These are phyloP conservation scores for Ateles fusciceps DNA, from an alignment of 2,797 vertebrate species.

Conservation along the genomic window DNA sequence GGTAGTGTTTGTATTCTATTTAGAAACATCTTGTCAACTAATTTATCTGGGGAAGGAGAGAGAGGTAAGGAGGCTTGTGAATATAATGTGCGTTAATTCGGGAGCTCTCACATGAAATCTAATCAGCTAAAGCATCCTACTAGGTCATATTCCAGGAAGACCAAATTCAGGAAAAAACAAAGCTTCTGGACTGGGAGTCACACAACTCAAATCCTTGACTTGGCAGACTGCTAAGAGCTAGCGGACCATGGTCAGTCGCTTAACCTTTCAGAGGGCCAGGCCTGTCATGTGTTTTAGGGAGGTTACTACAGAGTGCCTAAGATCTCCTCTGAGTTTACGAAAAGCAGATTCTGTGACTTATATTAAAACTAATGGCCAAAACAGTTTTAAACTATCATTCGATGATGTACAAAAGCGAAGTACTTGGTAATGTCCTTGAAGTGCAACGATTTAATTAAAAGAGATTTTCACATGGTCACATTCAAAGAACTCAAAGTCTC, in stretches of 20 bases:
- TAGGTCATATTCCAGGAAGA: not conserved
- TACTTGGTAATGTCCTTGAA: constrained; percentile 80
- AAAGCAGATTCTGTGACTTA: not conserved
- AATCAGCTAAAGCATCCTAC: not conserved
- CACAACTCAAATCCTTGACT: not conserved
- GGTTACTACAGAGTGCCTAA: not conserved
- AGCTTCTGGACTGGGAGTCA: not conserved
- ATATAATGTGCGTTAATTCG: not conserved
- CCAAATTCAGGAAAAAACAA: not conserved
- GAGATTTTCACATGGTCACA: constrained; percentile 78
- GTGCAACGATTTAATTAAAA: constrained; percentile 80
- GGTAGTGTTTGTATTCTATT: not conserved
- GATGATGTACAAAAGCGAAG: constrained; percentile 59
- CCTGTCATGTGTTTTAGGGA: not conserved
- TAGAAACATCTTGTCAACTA: not conserved
- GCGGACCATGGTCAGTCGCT: not conserved
- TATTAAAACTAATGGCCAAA: constrained; percentile 58
- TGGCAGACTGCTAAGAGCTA: not conserved
- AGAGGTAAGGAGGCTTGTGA: too few relatives aligned
- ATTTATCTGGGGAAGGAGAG: not conserved
- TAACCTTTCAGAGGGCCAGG: not conserved
- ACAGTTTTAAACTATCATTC: constrained; percentile 68
- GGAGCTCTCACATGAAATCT: not conserved
- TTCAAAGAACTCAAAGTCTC: constrained; percentile 81
- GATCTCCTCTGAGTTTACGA: not conserved